Evolutionary conservation across 1,140 invertebrate species (phyloP), one percentile per base, ranked within the genome.

Genomic region (Ylistrum balloti): DNA sequence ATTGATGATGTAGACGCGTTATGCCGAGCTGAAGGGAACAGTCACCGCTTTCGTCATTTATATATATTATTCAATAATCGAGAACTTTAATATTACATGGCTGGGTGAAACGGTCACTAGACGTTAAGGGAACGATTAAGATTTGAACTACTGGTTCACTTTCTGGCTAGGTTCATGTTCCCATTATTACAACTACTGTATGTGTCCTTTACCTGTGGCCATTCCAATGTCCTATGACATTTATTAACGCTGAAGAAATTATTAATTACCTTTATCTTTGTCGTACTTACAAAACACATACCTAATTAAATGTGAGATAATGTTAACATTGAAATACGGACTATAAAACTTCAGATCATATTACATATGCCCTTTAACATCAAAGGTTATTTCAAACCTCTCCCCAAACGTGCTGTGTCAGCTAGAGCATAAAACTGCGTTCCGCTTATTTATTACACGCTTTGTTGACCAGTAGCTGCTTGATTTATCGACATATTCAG

Each of bases 301-400:
- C 38, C 5, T 85, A 17, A 33, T 45, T 35, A 56, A 33, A 13
- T 48, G 20, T 90, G 9, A 33, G 35, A 41, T 41, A 33, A 86
- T 85, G 32, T 33, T 56, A 33, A 89, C 13, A 87, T 86, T 86
- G 88, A 33, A 45, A 85, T 38, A 88, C 15, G n/a, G 32, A 74
- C 32, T 34, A 85, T 38, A 22, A 56, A 74, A 28, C 56, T 5
- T 28, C 1, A n/a, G 22, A 28, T 28, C 56, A 74, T 74, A 74
- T 28, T 11, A n/a, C 15, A 74, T n/a, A 74, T 28, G 56, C 5
- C 56, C 56, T 74, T 74, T 74, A n/a, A 74, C 56, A 74, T 74
- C 56, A 74, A 74, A 74, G 56, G 22, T 28, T 5, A 22, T 74
- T 22, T 74, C 56, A n/a, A 74, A 5, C n/a, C 56, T 74, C 17